Percentiles rank a stretch among this genome's conserved stretches.
These are phyloP conservation scores for Lasioglossum lativentre DNA, from an alignment of 2,888 invertebrate species.

Conservation along the genomic window DNA sequence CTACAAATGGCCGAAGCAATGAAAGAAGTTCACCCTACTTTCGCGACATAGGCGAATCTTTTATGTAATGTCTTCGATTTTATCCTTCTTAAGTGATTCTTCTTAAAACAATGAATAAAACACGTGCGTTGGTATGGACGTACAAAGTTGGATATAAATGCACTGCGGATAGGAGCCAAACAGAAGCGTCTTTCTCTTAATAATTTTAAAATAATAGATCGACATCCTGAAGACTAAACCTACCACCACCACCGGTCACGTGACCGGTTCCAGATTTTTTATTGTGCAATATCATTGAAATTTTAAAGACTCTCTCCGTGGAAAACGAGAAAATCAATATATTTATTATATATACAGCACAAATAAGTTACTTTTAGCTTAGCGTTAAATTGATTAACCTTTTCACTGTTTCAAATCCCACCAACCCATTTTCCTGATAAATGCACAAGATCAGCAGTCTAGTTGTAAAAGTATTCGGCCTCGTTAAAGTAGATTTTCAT, in stretches of 20 bases:
- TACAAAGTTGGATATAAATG: neutral
- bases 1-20: neutral
- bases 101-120: neutral
- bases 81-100: neutral
- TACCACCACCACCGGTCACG: too few relatives aligned
- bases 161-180: neutral
- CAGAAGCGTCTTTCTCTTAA: too few relatives aligned
- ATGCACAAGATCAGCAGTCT: neutral
- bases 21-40: neutral
- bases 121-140: neutral
- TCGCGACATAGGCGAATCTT: neutral
- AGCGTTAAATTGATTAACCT: too few relatives aligned
- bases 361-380: neutral
- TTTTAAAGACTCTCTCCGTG: too few relatives aligned
- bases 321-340: neutral
- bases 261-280: too few relatives aligned
- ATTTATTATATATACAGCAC: too few relatives aligned
- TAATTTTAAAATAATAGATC: too few relatives aligned
- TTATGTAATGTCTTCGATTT: neutral
- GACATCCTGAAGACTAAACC: too few relatives aligned
- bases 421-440: neutral
- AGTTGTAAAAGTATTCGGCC: neutral
- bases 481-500: neutral
- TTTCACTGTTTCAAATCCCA: too few relatives aligned
- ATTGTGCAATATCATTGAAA: too few relatives aligned